A percentile compares a stretch with the other conserved stretches of the same genome.
Conservation (phyloP, 1,140 invertebrate genomes). For the Tribolium castaneum region DNA sequence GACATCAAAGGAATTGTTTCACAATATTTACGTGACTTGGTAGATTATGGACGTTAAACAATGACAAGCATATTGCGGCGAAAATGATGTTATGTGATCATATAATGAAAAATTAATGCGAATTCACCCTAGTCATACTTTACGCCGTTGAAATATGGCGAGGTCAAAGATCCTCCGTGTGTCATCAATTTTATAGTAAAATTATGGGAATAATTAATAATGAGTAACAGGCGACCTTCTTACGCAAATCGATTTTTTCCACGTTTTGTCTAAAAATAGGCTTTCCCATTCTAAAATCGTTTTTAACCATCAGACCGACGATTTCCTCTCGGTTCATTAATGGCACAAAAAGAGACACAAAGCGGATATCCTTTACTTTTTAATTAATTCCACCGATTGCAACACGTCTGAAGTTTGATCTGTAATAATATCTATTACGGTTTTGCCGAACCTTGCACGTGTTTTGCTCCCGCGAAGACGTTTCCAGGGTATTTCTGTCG, state of each 20-base stretch:
- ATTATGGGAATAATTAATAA: not conserved
- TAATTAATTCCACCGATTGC: not conserved
- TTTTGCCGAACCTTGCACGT: not conserved
- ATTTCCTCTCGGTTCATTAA: constrained; percentile 1
- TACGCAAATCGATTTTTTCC: not conserved
- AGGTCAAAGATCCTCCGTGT: not conserved
- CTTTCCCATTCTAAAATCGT: not conserved
- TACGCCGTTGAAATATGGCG: not conserved
- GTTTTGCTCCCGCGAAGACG: too few species aligned
- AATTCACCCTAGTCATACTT: not conserved
- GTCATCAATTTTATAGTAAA: not conserved
- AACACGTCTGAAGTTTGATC: not conserved
- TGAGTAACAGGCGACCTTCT: not conserved
- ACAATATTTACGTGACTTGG: not conserved
- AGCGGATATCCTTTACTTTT: not conserved
- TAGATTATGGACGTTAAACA: not conserved
- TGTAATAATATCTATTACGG: not conserved
- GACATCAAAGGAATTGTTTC: not conserved
- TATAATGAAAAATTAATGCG: not conserved
- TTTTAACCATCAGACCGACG: not conserved
- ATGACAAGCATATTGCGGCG: not conserved
- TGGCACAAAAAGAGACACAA: not conserved
- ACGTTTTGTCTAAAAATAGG: not conserved
- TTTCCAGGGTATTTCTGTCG: not conserved
- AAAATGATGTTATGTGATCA: not conserved